Evolutionary conservation across 2,888 invertebrate species (phyloP).

Genomic region (Leptopilina drosophilae): DNA sequence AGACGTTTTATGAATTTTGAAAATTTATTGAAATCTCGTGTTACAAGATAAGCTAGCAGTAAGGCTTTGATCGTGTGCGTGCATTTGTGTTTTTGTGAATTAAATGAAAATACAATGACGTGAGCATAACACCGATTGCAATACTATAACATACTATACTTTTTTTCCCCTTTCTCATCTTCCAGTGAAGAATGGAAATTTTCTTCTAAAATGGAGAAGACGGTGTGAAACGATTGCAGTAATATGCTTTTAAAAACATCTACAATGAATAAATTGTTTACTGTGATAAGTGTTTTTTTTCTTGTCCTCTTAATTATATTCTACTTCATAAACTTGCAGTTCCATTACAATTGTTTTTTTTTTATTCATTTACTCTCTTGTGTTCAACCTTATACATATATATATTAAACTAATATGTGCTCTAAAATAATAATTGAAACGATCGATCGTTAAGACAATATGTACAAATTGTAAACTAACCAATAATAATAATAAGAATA

Average conservation of each 20-base stretch:
- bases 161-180: constrained; percentile 25
- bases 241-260: not conserved
- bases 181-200: too few relatives aligned
- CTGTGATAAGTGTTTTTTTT: constrained; percentile 16
- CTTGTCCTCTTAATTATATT: constrained; percentile 29
- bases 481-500: constrained; percentile 52
- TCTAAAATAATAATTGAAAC: constrained; percentile 58
- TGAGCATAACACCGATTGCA: constrained; percentile 36
- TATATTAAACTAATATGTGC: constrained; percentile 48
- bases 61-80: constrained; percentile 70
- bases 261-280: constrained; percentile 3
- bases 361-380: constrained; percentile 46
- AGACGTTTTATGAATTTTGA: constrained; percentile 42
- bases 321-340: too few relatives aligned
- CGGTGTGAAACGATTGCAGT: not conserved
- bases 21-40: constrained; percentile 69
- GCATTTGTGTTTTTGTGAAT: constrained; percentile 59
- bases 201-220: not conserved
- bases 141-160: constrained; percentile 39
- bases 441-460: constrained; percentile 67
- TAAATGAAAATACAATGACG: not conserved
- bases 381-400: constrained; percentile 19
- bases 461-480: constrained; percentile 68
- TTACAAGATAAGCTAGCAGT: constrained; percentile 72
- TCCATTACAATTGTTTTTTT: constrained; percentile 23